Evolutionary conservation across 2,888 invertebrate species (phyloP).

Genomic region (Eupithecia abbreviata): DNA sequence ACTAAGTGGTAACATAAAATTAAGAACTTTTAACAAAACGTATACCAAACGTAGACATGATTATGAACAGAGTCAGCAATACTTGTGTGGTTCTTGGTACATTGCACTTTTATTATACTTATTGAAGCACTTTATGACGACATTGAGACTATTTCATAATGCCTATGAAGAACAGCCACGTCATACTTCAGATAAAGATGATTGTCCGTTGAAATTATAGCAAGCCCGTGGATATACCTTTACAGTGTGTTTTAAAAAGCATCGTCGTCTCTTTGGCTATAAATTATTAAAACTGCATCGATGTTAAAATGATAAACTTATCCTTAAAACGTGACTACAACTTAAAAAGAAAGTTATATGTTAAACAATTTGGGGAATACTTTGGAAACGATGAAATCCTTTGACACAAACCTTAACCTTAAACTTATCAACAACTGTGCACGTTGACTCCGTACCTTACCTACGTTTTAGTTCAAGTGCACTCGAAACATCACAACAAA

Average conservation of each 20-base stretch:
- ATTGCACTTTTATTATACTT: slow-evolving; percentile 30
- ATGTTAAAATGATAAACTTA: slow-evolving; percentile 71
- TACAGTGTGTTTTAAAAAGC: slow-evolving; percentile 38
- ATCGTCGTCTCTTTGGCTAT: slow-evolving; percentile 73
- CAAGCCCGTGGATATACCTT: not conserved
- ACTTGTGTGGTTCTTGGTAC: slow-evolving; percentile 42
- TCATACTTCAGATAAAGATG: not conserved
- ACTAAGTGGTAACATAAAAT: slow-evolving; percentile 74
- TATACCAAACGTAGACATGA: slow-evolving; percentile 48
- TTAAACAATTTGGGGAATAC: slow-evolving; percentile 83
- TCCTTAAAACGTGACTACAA: slow-evolving; percentile 74
- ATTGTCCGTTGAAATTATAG: not conserved
- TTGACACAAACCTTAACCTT: slow-evolving; percentile 83
- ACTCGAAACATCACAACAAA: slow-evolving; percentile 83
- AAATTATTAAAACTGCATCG: slow-evolving; percentile 58
- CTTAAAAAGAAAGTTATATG: slow-evolving; percentile 67
- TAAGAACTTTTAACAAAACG: slow-evolving; percentile 65
- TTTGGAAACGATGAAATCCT: slow-evolving; percentile 84
- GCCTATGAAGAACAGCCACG: not conserved
- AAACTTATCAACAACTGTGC: slow-evolving; percentile 83
- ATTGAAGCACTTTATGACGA: slow-evolving; percentile 28
- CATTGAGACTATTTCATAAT: slow-evolving; percentile 28
- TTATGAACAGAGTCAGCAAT: slow-evolving; percentile 49
- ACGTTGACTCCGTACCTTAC: slow-evolving; percentile 72
- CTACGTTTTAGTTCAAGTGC: slow-evolving; percentile 72